Conservation (phyloP, 1,140 invertebrate genomes). For the Bombus sylvicola region DNA sequence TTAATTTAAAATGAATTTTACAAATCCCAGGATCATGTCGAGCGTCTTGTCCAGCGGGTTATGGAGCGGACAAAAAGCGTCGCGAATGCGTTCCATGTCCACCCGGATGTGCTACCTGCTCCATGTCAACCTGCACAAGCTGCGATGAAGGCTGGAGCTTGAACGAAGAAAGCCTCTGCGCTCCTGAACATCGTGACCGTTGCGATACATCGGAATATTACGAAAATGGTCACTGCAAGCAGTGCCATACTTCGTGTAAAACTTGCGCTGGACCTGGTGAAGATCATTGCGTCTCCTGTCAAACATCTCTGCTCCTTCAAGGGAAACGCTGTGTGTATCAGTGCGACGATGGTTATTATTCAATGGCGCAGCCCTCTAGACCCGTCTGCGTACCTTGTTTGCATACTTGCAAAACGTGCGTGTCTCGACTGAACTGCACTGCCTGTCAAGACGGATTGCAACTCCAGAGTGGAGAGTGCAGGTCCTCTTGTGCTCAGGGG, state of each 20-base stretch:
- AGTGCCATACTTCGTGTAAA: conserved; percentile 88
- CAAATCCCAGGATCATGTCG: conserved; percentile 76
- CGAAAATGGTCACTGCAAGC: conserved; percentile 86
- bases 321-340: conserved; percentile 87
- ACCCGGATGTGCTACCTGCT: conserved; percentile 88
- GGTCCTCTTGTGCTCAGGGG: conserved; percentile 88
- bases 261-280: conserved; percentile 88
- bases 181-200: conserved; percentile 85
- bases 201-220: conserved; percentile 88
- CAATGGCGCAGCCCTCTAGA: conserved; percentile 82
- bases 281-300: conserved; percentile 87
- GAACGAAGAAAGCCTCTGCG: conserved; percentile 88
- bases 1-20: conserved; percentile 15
- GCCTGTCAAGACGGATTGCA: conserved; percentile 88
- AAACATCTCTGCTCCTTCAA: conserved; percentile 86
- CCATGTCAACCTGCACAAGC: conserved; percentile 86
- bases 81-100: conserved; percentile 90
- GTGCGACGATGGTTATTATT: conserved; percentile 89
- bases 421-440: conserved; percentile 90
- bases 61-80: conserved; percentile 89
- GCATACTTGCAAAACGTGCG: conserved; percentile 90
- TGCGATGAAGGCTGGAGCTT: conserved; percentile 88
- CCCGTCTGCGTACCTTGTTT: conserved; percentile 89
- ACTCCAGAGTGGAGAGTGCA: conserved; percentile 90
- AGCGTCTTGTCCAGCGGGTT: conserved; percentile 87